Base-by-base conservation (phyloP, 37 sponge, comb jelly and placozoan species). In the Chondrilla cf. caribensis region DNA sequence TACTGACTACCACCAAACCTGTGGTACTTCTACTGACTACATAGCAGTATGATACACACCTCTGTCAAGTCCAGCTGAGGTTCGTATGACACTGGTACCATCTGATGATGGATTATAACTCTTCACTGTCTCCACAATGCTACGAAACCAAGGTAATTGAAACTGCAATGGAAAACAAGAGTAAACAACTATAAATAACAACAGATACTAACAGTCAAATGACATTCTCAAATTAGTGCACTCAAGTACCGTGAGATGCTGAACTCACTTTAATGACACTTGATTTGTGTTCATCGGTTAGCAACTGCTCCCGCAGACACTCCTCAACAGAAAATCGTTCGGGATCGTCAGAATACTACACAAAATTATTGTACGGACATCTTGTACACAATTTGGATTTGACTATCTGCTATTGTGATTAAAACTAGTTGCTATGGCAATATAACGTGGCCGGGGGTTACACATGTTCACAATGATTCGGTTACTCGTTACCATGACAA, bases 1-100 rank as follows among this genome's bases (percentile, higher is more conserved):
- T n/a, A n/a, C n/a, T n/a, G n/a, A n/a, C n/a, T n/a, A n/a, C n/a
- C n/a, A n/a, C n/a, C n/a, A n/a, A n/a, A n/a, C n/a, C n/a, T n/a
- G n/a, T n/a, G n/a, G n/a, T n/a, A n/a, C n/a, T n/a, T n/a, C n/a
- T n/a, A n/a, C n/a, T n/a, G n/a, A n/a, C n/a, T n/a, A n/a, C n/a
- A n/a, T n/a, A n/a, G n/a, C n/a, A n/a, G n/a, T n/a, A n/a, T n/a
- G n/a, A n/a, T n/a, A n/a, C n/a, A n/a, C n/a, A 67, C 68, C 68
- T 67, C 68, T 28, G 68, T 67, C 68, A 1, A 67, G 68, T 26
- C 68, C 68, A 33, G 68, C 68, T 17, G 68, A n/a, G 17, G 35
- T 67, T 28, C 32, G 24, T 33, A 67, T 6, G 2, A 67, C 35
- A 4, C 35, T 67, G 28, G 68, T 67, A 17, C 68, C 68, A 29